Evolutionary conservation across 1,140 invertebrate species (phyloP), one percentile per base, ranked within the genome.

Genomic region (Aphidius ervi): DNA sequence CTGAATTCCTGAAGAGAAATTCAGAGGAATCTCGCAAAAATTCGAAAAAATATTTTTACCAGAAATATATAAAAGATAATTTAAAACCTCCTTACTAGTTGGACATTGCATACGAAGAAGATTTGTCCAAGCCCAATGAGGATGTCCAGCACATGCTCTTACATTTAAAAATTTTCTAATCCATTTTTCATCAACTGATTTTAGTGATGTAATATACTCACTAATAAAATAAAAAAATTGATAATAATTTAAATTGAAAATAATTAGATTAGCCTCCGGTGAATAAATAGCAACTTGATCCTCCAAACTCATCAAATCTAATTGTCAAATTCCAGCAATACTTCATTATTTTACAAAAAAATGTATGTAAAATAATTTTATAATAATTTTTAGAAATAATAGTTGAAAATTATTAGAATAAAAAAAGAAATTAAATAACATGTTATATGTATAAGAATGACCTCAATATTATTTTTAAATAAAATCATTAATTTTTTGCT

Each of bases 291-390:
- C 75, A 48, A 68, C 58, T 65, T 73, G 57, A 3, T 72, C 70
- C 42, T 74, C 68, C 52, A 76, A 67, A 52, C 55, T 68, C 5
- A 50, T 23, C 7, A 75, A 76, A 66, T 82, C 76, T 8, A 86
- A 61, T 68, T 88, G 86, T 41, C 88, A 82, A 62, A 84, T 83
- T 45, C 84, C 81, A 9, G 84, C 83, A 31, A 88, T 81, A 5
- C 84, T 86, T 45, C 85, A n/a, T n/a, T n/a, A n/a, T n/a, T n/a
- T n/a, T n/a, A n/a, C n/a, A n/a, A n/a, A n/a, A n/a, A n/a, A n/a
- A n/a, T n/a, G n/a, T n/a, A n/a, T n/a, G n/a, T n/a, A n/a, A n/a
- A n/a, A n/a, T n/a, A n/a, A n/a, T n/a, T n/a, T n/a, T n/a, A n/a
- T n/a, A n/a, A n/a, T n/a, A n/a, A n/a, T n/a, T n/a, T n/a, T n/a